These are phyloP conservation scores for Acanthoscelides obtectus DNA, from an alignment of 2,888 invertebrate genomes.

Conservation along the genomic window DNA sequence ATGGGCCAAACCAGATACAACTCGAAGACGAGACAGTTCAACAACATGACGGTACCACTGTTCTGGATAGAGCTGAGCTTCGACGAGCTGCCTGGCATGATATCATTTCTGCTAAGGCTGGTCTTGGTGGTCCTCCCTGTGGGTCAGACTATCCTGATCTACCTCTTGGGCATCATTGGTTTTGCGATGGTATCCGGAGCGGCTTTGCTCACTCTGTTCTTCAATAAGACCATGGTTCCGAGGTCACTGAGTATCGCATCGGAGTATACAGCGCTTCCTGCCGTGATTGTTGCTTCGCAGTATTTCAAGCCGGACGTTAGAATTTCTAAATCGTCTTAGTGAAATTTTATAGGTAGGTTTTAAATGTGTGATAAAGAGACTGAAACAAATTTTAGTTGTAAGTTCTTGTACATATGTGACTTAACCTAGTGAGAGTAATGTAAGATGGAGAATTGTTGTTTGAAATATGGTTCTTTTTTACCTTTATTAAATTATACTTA, in stretches of 20 bases:
- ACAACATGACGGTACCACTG: constrained; percentile 62
- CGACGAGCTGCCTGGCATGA: constrained; percentile 37
- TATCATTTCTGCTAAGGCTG: constrained; percentile 28
- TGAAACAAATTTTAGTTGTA: constrained; percentile 30
- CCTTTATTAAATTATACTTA: not conserved
- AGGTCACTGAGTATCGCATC: constrained; percentile 30
- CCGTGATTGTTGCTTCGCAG: constrained; percentile 36
- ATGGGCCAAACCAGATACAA: constrained; percentile 61
- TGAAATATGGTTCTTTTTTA: not conserved
- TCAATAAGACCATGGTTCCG: constrained; percentile 21
- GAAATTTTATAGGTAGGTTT: constrained; percentile 2
- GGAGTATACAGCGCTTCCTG: constrained; percentile 40
- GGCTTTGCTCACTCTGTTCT: constrained; percentile 30
- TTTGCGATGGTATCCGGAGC: constrained; percentile 37
- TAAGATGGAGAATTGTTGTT: not conserved
- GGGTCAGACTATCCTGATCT: constrained; percentile 29
- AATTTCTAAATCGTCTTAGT: constrained; percentile 15
- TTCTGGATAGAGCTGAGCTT: constrained; percentile 63
- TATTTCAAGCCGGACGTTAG: constrained; percentile 32
- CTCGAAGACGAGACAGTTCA: constrained; percentile 56
- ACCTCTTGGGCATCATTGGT: constrained; percentile 35
- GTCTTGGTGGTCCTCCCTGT: constrained; percentile 31
- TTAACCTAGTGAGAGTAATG: constrained; percentile 11
- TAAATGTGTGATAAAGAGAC: constrained; percentile 26
- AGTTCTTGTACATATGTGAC: constrained; percentile 16